Evolutionary conservation across 2,113 vertebrate species (phyloP), one percentile per base, ranked within the genome.

Genomic region (Poicephalus meyeri): DNA sequence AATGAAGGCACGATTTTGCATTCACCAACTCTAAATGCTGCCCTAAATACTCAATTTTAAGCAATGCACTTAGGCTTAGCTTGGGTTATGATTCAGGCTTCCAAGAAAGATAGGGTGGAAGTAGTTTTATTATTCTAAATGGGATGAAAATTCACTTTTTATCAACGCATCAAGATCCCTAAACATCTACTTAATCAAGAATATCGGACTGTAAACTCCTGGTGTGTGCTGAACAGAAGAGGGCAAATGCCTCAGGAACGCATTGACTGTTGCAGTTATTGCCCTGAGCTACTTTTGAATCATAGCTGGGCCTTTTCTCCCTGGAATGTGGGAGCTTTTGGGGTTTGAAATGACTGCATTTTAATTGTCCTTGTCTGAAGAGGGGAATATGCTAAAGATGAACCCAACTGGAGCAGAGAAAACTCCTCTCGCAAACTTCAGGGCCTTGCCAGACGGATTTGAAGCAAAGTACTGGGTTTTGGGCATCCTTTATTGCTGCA

Each of bases 121-220:
- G 77, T 81, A 68, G 21, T 82, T 89, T 90, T 89, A 82, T 92
- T 93, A 63, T 60, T 92, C 11, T 87, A 77, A 95, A 92, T 91
- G 66, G 66, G 33, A 47, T 86, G 80, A 70, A 97, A 88, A 91
- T 73, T 91, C 83, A 70, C 70, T 71, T 88, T 92, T 93, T 96
- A 86, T 93, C 83, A 89, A 70, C 71, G 46, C 53, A 73, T n/a
- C 82, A 66, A 76, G 33, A 6, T 89, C 77, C 46, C 46, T 91
- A 92, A 91, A 84, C 28, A 16, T 42, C 66, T 42, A n/a, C 29
- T 80, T 92, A 60, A 88, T 88, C 68, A 84, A 44, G 61, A 80
- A 69, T 72, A 58, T 86, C 64, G 65, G 60, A 26, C 31, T 91
- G 29, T 33, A 80, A 26, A 41, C 61, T 26, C 80, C 55, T 46